A percentile compares a stretch with the other conserved stretches of the same genome.
Evolutionary conservation across 2,113 vertebrate genomes (phyloP).

Genomic region (Abramis brama): DNA sequence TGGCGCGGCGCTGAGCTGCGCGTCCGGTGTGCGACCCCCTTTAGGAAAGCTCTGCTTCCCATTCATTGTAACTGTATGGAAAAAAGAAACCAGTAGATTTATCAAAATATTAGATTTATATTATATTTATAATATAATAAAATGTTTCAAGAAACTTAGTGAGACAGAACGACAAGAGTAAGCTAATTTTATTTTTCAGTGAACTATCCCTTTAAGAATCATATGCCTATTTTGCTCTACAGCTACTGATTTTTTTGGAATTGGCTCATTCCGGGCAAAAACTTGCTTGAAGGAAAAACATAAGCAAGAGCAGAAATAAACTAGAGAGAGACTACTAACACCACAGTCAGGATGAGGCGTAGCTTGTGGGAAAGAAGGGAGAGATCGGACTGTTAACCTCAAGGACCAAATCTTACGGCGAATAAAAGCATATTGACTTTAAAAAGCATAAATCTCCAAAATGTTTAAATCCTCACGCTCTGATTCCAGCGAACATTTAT

Average conservation of each 20-base stretch:
- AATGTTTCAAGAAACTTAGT: background rate
- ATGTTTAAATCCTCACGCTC: conserved; percentile 23
- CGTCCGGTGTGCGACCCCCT: too few species aligned
- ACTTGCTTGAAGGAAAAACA: conserved; percentile 5
- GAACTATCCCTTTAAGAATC: background rate
- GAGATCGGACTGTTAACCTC: conserved; percentile 6
- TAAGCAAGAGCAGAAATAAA: conserved; percentile 18
- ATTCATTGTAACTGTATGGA: background rate
- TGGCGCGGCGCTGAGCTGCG: too few species aligned
- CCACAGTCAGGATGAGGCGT: background rate
- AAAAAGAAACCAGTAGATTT: background rate
- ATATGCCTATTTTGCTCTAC: background rate
- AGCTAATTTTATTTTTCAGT: background rate
- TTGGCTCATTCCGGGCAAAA: background rate
- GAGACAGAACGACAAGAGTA: background rate
- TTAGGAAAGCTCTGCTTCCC: background rate
- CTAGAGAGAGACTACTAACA: background rate
- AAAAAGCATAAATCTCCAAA: background rate
- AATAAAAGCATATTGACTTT: conserved; percentile 33
- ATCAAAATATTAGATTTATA: too few species aligned
- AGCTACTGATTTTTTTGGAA: background rate
- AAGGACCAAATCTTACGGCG: background rate
- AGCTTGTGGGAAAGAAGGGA: background rate
- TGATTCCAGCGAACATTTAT: background rate
- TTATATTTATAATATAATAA: too few species aligned